Evolutionary conservation across 2,113 vertebrate genomes (phyloP), one percentile per base, ranked within the genome.

Genomic region (Trichomycterus rosablanca): DNA sequence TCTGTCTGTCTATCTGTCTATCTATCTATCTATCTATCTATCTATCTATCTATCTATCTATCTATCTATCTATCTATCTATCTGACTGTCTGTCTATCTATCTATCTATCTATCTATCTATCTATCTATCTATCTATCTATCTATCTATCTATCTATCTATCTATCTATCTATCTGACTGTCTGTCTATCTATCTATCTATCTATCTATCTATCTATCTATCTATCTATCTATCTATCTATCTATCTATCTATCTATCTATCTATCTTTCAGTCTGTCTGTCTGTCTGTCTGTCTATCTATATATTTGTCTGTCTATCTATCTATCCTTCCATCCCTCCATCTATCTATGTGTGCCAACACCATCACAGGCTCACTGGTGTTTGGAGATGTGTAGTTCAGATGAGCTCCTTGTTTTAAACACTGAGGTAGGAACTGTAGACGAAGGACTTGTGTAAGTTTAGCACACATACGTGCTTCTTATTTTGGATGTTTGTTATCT

Each of bases 91-190:
- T 26, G 5, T 63, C 3, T 44, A 2, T 50, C 45, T 49, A 8
- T 37, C 42, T 59, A 7, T 58, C 15, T 45, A 20, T 48, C 16
- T 58, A 2, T 40, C 22, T 8, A 4, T 3, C 26, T 30, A 3
- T 7, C 3, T 30, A 3, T 30, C 26, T 42, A 34, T 22, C 52
- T 15, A 26, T 16, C 10, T 12, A 48, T 52, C 26, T 43, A 16
- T 32, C 5, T 32, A 14, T 22, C 49, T 43, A 54, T 39, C 7
- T 56, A 40, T 40, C n/a, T n/a, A n/a, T n/a, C n/a, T n/a, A n/a
- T n/a, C 42, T 54, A 51, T 44, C 20, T 26, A 18, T 39, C 15
- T 56, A 42, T 28, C 24, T 63, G 37, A 63, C 43, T 48, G 63
- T 37, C 18, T 48, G 3, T 24, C 28, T 65, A 32, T 11, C 48